Percentiles rank a stretch among this genome's conserved stretches.
phyloP scores from a whole-genome alignment of 1,140 invertebrate species.

The Cotesia typhae region DNA sequence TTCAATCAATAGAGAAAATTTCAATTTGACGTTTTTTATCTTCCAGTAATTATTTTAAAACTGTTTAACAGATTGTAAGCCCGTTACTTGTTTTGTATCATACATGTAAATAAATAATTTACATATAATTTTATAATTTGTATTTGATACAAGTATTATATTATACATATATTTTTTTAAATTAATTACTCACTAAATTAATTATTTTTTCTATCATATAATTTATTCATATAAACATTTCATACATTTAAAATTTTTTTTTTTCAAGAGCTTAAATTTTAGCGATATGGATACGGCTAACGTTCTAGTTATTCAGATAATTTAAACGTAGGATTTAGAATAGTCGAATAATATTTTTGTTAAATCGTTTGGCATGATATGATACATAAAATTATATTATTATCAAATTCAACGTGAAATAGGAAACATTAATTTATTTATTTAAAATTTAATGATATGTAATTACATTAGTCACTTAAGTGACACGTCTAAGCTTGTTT shows the following conservation, averaged over 20 bases:
- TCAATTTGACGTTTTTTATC: no score
- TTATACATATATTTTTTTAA: not conserved
- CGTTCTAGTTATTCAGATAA: slow-evolving; percentile 53
- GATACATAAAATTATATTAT: not conserved
- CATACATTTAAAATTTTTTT: slow-evolving; percentile 53
- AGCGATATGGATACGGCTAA: slow-evolving; percentile 53
- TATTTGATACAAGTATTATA: not conserved
- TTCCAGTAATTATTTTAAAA: no score
- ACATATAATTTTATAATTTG: not conserved
- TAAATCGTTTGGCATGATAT: slow-evolving; percentile 52
- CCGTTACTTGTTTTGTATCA: slow-evolving; percentile 6
- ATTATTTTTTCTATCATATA: slow-evolving; percentile 47
- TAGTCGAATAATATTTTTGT: slow-evolving; percentile 41
- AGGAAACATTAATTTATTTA: no score
- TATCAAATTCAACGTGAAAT: not conserved
- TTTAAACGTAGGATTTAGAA: slow-evolving; percentile 51
- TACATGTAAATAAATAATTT: slow-evolving; percentile 25
- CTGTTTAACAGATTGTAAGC: no score
- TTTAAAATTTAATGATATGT: no score
- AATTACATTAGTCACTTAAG: no score
- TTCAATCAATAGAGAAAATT: no score
- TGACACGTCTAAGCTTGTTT: no score
- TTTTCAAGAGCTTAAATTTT: slow-evolving; percentile 52
- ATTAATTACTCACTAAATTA: not conserved
- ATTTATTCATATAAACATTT: slow-evolving; percentile 64